phyloP scores from a whole-genome alignment of 2,797 vertebrate species.

The Phalanger gymnotis region DNA sequence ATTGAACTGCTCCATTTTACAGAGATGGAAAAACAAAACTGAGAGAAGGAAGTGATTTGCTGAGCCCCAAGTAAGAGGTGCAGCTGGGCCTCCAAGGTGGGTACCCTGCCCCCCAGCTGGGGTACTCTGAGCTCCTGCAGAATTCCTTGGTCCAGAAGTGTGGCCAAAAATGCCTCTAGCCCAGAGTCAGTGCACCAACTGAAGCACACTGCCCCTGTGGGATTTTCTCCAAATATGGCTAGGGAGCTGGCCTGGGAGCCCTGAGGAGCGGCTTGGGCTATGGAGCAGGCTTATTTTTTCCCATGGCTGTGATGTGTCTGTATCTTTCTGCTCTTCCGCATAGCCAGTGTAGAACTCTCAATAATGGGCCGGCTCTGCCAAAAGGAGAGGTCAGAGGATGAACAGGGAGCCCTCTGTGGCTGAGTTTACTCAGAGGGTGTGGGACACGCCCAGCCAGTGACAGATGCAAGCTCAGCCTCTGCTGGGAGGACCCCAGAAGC shows the following conservation, averaged over 20 bases:
- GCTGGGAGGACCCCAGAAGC: too few relatives aligned
- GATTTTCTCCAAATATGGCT: conserved; percentile 67
- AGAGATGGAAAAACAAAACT: background rate
- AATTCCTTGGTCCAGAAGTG: background rate
- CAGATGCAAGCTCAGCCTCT: background rate
- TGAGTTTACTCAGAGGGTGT: background rate
- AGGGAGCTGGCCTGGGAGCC: conserved; percentile 1
- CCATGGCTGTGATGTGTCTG: background rate
- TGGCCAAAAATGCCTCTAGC: conserved; percentile 26
- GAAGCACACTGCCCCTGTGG: background rate
- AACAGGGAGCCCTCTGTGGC: background rate
- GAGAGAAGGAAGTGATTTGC: background rate
- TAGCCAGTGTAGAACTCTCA: background rate
- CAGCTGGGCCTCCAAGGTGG: background rate
- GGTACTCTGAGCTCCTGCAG: background rate
- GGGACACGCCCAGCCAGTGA: background rate
- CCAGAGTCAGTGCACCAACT: conserved; percentile 37
- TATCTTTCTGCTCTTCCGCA: background rate
- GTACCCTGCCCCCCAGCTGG: too few relatives aligned
- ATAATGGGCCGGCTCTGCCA: background rate
- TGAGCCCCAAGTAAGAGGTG: background rate
- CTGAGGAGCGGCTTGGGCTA: background rate
- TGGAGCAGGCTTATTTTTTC: conserved; percentile 17
- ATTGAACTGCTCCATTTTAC: background rate
- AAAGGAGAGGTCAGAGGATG: conserved; percentile 2